Conservation (phyloP, 1,140 invertebrate species). For the Drosophila ogumai region DNA sequence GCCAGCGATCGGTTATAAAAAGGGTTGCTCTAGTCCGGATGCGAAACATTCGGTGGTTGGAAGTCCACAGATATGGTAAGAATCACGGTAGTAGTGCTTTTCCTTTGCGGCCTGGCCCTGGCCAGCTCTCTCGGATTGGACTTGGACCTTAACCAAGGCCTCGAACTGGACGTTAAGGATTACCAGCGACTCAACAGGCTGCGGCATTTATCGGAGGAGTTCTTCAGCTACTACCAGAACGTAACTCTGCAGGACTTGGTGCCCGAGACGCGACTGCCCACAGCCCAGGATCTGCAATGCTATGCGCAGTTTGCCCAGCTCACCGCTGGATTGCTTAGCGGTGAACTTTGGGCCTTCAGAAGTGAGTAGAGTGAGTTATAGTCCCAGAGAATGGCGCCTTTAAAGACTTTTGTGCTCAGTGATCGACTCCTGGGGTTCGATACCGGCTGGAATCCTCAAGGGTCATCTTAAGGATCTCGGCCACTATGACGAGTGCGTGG, state of each 20-base stretch:
- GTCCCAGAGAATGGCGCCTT: too few species aligned
- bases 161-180: conserved; percentile 27
- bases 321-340: conserved; percentile 11
- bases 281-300: conserved; percentile 51
- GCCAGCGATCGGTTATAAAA: conserved; percentile 43
- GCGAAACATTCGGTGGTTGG: conserved; percentile 9
- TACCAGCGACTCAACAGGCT: conserved; percentile 38
- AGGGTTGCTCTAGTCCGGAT: conserved; percentile 13
- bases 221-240: conserved; percentile 36
- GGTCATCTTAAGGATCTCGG: conserved; percentile 59
- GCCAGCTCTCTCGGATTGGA: conserved; percentile 5
- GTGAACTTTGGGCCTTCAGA: conserved; percentile 47
- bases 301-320: conserved; percentile 44
- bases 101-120: conserved; percentile 23
- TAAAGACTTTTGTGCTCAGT: conserved; percentile 22
- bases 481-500: conserved; percentile 66
- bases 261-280: conserved; percentile 23
- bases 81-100: conserved; percentile 14
- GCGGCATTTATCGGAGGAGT: conserved; percentile 34
- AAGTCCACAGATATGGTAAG: conserved; percentile 21
- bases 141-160: neutral
- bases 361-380: conserved; percentile 34
- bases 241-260: conserved; percentile 37
- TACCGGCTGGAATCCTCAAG: conserved; percentile 62
- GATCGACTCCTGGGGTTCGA: conserved; percentile 71